These are phyloP conservation scores for Lapara coniferarum DNA, from an alignment of 2,888 invertebrate genomes.

Conservation along the genomic window DNA sequence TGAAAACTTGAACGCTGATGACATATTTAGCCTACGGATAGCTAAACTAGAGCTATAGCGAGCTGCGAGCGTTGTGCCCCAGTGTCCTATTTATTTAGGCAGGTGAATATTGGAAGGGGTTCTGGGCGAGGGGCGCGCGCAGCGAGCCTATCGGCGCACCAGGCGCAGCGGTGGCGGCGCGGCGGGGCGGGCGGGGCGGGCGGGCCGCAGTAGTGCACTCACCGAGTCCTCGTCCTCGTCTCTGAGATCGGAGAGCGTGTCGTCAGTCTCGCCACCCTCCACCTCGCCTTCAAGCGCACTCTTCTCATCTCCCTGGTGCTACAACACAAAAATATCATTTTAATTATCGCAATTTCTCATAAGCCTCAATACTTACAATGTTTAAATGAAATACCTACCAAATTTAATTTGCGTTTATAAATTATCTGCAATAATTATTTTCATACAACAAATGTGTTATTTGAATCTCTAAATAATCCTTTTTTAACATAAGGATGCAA, in stretches of 20 bases:
- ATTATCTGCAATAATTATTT: too few species aligned
- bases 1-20: constrained; percentile 27
- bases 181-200: constrained; percentile 16
- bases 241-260: constrained; percentile 79
- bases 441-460: too few species aligned
- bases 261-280: constrained; percentile 64
- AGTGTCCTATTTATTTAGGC: constrained; percentile 70
- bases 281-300: constrained; percentile 59
- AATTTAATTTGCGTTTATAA: not conserved
- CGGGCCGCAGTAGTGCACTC: constrained; percentile 73
- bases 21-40: constrained; percentile 44
- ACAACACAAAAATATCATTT: constrained; percentile 27
- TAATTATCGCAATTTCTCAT: not conserved
- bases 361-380: not conserved
- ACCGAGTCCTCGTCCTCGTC: constrained; percentile 88
- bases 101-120: constrained; percentile 42
- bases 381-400: not conserved
- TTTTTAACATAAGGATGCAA: too few species aligned
- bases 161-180: constrained; percentile 31
- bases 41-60: constrained; percentile 56
- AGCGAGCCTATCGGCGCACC: constrained; percentile 33
- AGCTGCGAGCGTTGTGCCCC: constrained; percentile 64
- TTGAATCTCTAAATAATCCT: too few species aligned
- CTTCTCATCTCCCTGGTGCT: constrained; percentile 72
- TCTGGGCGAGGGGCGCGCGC: constrained; percentile 35